phyloP scores from a whole-genome alignment of 1,140 invertebrate species.

The Aphelenchoides fujianensis region DNA sequence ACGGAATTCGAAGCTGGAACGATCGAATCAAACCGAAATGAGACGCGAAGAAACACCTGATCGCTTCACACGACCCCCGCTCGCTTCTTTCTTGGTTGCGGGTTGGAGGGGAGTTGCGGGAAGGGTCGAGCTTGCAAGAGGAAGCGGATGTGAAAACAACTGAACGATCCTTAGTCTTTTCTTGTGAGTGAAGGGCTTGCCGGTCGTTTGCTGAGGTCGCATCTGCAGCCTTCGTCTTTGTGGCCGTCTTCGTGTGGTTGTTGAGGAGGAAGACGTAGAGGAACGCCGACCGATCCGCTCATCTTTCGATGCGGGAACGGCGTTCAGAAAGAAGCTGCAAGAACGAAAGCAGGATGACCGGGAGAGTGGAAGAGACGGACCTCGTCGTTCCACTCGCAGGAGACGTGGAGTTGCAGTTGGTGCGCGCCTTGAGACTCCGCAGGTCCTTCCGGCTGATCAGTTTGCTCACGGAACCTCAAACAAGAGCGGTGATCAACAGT shows the following conservation, averaged over 20 bases:
- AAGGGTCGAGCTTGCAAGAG: too few species aligned
- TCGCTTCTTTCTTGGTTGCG: too few species aligned
- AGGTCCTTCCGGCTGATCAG: neutral
- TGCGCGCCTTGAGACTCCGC: neutral
- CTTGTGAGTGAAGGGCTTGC: too few species aligned
- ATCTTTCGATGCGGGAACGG: constrained; percentile 2
- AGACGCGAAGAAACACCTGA: neutral
- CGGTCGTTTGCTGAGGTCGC: too few species aligned
- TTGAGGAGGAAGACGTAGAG: constrained; percentile 3
- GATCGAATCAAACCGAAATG: neutral
- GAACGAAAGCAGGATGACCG: too few species aligned
- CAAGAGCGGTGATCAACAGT: too few species aligned
- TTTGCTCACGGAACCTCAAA: neutral
- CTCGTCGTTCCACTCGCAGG: neutral
- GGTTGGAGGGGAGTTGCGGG: too few species aligned
- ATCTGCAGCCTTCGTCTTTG: neutral
- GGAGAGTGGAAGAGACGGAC: too few species aligned
- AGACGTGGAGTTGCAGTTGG: neutral
- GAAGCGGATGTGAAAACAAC: too few species aligned
- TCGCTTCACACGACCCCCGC: too few species aligned
- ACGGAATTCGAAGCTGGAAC: neutral
- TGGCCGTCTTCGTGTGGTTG: neutral
- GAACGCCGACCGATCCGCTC: neutral
- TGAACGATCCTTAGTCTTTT: too few species aligned
- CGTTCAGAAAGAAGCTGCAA: constrained; percentile 1